Evolutionary conservation across 1,140 invertebrate species (phyloP), one percentile per base, ranked within the genome.

Genomic region (Drosophila sp.): DNA sequence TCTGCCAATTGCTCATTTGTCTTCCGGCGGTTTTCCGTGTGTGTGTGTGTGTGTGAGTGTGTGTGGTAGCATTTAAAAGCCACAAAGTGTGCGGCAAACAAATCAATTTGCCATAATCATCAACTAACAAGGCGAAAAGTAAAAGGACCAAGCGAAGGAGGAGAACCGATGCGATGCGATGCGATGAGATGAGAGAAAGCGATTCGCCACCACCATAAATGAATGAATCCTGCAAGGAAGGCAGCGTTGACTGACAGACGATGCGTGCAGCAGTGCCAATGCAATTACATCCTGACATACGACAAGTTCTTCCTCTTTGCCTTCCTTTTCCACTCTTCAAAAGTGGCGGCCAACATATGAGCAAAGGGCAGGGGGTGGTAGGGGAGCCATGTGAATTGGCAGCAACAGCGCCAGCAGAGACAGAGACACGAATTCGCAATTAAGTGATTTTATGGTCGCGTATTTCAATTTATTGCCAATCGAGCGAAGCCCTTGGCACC

Each of bases 391-490:
- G 44, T 50, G 44, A 50, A 50, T 50, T 50, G 44, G 44, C 44
- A 50, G 44, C 44, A 50, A 50, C 38, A 61, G 60, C 68, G 60
- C 54, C 33, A 35, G 62, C 47, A 47, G 60, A 32, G 57, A 55
- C 62, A 58, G 72, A 64, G 80, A 84, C 76, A 89, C 80, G 84
- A 89, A 84, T 78, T 89, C 77, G 76, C 84, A 87, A 87, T 87
- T 87, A 89, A 87, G 84, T 87, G 84, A 87, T 87, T 87, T 87
- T 89, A 87, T 87, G 84, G 84, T 87, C 84, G 84, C 84, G 84
- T 84, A 89, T 87, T 87, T 89, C 83, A 87, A 83, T 87, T 87
- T 89, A 87, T 87, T 87, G 84, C 72, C 83, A 86, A 87, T 83
- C 79, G 83, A 72, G 82, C 74, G 71, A 79, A 73, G 75, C 79